Base-by-base conservation (phyloP, 92 coral and sea anemone species). In the Paragorgia papillata region DNA sequence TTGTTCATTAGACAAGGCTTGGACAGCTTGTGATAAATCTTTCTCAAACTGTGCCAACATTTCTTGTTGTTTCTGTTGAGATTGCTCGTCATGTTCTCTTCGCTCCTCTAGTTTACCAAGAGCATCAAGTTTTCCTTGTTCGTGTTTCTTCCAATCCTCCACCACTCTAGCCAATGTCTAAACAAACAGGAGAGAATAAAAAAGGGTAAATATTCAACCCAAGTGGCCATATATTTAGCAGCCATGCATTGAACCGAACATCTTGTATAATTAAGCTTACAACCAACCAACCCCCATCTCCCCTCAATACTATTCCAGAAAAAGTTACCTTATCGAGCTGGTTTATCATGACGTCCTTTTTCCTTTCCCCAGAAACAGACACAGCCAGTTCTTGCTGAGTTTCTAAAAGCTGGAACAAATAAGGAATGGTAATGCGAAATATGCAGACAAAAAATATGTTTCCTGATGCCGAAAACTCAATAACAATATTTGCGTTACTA, bases 141-240 rank as follows among this genome's bases (percentile, higher is more conserved):
- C 99, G 57, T 95, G 99, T 84, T 84, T 95, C 82, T 95, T 95
- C 99, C 99, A 95, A 37, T 97, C 99, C 58, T 91, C 99, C 17
- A 95, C 99, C 66, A 95, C 99, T 66, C 86, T 90, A 74, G 99
- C 99, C 27, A 95, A 77, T n/a, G 99, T 95, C 99, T 95, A 33
- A 63, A 12, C 19, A 63, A 5, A 15, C 25, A 31, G 3, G 14
- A 37, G 4, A 37, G 19, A 55, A 55, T 27, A 19, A 9, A 19
- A 10, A 19, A 21, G 29, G n/a, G n/a, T n/a, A n/a, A n/a, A n/a
- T n/a, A n/a, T n/a, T n/a, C n/a, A n/a, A n/a, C n/a, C n/a, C n/a
- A n/a, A n/a, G n/a, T n/a, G n/a, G n/a, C n/a, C n/a, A n/a, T n/a
- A n/a, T n/a, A n/a, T n/a, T n/a, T n/a, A n/a, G n/a, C n/a, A n/a